Evolutionary conservation across 2,888 invertebrate species (phyloP).

Genomic region (Lasioglossum morio): DNA sequence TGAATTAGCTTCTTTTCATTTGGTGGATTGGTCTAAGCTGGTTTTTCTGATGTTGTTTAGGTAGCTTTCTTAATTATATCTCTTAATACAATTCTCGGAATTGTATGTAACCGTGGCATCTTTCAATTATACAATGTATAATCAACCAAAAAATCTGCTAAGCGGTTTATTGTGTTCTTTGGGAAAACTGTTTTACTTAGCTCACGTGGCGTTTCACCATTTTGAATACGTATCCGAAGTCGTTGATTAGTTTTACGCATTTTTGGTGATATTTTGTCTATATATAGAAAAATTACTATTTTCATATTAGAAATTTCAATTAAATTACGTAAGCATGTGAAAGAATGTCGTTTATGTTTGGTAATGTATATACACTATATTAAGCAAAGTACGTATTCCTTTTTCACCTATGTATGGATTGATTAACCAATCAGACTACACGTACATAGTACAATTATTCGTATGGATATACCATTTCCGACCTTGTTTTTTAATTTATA

Average conservation of each 20-base stretch:
- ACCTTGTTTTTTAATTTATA: conserved; percentile 60
- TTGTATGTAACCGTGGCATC: not conserved
- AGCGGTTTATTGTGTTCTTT: not conserved
- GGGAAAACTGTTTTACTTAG: not conserved
- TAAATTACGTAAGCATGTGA: conserved; percentile 20
- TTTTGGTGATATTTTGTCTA: conserved; percentile 11
- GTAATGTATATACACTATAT: conserved; percentile 21
- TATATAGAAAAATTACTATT: conserved; percentile 3
- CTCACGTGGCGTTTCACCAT: not conserved
- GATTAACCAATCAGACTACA: conserved; percentile 40
- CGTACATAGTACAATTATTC: conserved; percentile 39
- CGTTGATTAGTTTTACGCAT: conserved; percentile 7
- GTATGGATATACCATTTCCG: conserved; percentile 41
- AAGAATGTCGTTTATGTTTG: conserved; percentile 7
- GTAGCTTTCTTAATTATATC: conserved; percentile 14
- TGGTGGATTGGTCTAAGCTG: not conserved
- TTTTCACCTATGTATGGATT: conserved; percentile 55
- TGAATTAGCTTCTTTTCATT: conserved; percentile 12
- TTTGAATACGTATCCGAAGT: conserved; percentile 11
- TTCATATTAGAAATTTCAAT: not conserved
- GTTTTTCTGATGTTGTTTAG: not conserved
- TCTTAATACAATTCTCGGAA: not conserved
- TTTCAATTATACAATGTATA: conserved; percentile 9
- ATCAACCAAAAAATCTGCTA: not conserved
- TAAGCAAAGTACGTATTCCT: conserved; percentile 29